Percentiles rank a stretch among this genome's conserved stretches.
Conservation (phyloP, 1,140 invertebrate genomes). For the Apolygus lucorum region DNA sequence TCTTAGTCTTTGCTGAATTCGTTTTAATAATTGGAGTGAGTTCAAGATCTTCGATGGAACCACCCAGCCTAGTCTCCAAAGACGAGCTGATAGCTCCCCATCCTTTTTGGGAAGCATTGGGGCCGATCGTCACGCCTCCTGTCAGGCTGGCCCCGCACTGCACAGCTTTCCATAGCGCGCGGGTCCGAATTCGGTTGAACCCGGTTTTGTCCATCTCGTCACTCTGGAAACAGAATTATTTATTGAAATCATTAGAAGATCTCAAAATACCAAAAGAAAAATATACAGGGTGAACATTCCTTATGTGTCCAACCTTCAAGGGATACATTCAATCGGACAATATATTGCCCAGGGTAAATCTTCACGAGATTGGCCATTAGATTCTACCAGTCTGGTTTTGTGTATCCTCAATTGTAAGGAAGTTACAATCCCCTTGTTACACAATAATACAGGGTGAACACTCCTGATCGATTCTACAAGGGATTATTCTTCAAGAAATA, state of each 20-base stretch:
- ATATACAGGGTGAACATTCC: background rate
- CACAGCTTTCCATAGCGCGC: background rate
- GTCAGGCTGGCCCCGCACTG: background rate
- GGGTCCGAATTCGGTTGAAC: background rate
- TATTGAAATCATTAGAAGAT: no score
- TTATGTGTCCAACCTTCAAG: no score
- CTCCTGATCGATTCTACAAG: no score
- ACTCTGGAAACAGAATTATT: constrained; percentile 8
- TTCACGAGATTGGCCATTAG: background rate
- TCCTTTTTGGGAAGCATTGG: background rate
- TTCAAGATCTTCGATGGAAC: background rate
- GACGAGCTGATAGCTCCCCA: background rate
- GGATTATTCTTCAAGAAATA: no score
- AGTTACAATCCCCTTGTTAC: no score
- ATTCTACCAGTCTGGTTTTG: background rate
- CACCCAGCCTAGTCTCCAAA: background rate
- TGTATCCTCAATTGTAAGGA: background rate
- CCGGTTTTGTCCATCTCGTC: constrained; percentile 12
- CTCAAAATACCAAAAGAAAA: no score
- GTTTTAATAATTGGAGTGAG: background rate
- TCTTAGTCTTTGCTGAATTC: background rate
- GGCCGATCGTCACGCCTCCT: background rate
- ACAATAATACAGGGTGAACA: no score
- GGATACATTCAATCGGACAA: background rate
- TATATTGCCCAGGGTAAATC: background rate